Evolutionary conservation across 2,113 vertebrate genomes (phyloP).

Genomic region (Pangasianodon hypophthalmus): DNA sequence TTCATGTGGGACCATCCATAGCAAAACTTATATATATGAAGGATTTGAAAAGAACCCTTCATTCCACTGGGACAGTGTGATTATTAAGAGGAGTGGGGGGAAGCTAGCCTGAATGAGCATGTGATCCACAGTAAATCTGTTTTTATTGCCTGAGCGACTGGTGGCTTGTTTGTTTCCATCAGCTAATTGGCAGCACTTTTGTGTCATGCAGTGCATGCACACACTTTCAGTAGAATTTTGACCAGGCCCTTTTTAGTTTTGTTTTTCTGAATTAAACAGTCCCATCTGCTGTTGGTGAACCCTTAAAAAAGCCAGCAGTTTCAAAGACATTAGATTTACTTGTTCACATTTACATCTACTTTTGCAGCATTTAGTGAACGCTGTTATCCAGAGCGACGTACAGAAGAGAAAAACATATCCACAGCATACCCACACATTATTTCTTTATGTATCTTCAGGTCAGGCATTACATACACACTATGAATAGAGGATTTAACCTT

Average conservation of each 20-base stretch:
- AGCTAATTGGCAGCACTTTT: conserved; percentile 3
- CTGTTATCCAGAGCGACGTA: background rate
- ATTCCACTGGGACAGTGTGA: background rate
- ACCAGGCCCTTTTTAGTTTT: background rate
- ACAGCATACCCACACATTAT: background rate
- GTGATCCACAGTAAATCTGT: background rate
- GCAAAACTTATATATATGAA: background rate
- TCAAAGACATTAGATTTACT: background rate
- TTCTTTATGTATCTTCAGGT: background rate
- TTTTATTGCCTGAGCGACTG: conserved; percentile 2
- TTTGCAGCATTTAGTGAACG: background rate
- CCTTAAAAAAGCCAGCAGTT: background rate
- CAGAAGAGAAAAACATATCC: background rate
- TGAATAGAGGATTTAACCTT: background rate
- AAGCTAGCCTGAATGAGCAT: background rate
- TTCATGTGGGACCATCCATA: too few species aligned
- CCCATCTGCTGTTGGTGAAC: background rate
- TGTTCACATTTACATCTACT: background rate
- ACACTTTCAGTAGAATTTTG: background rate
- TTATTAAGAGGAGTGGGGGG: background rate
- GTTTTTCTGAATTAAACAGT: background rate
- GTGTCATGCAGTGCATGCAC: background rate
- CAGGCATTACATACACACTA: background rate
- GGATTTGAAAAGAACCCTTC: background rate
- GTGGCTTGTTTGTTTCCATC: conserved; percentile 10